Base-by-base conservation (phyloP, 92 coral and sea anemone genomes). In the Siderastrea radians region DNA sequence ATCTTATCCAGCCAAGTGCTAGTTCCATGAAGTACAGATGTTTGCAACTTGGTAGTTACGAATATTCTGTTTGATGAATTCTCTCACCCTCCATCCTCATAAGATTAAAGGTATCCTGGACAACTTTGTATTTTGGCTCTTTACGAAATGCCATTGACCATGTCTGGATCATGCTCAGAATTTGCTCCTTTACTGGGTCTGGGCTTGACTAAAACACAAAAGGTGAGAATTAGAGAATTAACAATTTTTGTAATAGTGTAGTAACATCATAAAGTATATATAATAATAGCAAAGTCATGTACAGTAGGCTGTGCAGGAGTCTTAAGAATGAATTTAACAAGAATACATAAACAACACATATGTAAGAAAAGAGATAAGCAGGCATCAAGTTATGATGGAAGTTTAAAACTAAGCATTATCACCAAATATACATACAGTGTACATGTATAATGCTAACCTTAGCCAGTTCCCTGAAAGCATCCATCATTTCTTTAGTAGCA, bases 31-130 rank as follows among this genome's bases (percentile, higher is more conserved):
- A 55, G 61, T 7, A 55, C 61, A 55, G 61, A 11, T 55, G 12
- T 14, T 55, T 55, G 61, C 11, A 55, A 66, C 10, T 66, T 19
- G 12, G 6, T 19, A 68, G 13, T 51, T 44, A 44, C 6, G 45
- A 64, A 64, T 26, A 64, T 16, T 3, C 3, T 3, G 15, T 5
- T n/a, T 15, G 6, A 54, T 1, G 50, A n/a, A 8, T 14, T 58
- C 13, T 45, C 86, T 84, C 77, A 97, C 99, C 99, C 89, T 97
- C 99, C 98, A 97, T 96, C 80, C 93, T 95, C 98, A 97, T 94
- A 2, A 97, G 93, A 72, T 97, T 97, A 83, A 88, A 94, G 17
- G 99, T 97, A 70, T 97, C 99, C 90, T 95, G 98, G 49, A 97
- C 93, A 75, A 95, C 88, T 86, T 94, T 97, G 90, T 95, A 97